Evolutionary conservation across 64 coral and sea anemone species (phyloP).

Genomic region (Actinia tenebrosa): DNA sequence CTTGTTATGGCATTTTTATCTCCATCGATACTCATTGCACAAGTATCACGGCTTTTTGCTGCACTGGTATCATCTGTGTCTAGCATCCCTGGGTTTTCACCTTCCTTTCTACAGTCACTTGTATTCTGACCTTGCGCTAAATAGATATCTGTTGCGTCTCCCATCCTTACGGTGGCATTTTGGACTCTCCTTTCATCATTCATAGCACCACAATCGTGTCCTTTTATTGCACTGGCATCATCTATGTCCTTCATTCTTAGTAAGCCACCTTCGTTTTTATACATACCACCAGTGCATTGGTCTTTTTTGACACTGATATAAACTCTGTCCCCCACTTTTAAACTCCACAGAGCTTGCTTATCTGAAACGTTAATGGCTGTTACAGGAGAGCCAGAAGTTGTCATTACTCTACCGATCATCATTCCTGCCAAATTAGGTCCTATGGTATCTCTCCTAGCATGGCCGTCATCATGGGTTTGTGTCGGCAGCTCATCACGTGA

Average conservation of each 20-base stretch:
- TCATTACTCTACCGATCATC: background rate
- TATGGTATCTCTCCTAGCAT: background rate
- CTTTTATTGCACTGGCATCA: background rate
- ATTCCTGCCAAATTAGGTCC: background rate
- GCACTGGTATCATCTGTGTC: background rate
- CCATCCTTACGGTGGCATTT: background rate
- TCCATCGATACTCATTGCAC: background rate
- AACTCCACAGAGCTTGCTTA: background rate
- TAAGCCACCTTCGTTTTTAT: background rate
- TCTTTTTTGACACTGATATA: background rate
- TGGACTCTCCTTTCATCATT: background rate
- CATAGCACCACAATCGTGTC: background rate
- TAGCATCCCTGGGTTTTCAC: background rate
- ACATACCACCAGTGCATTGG: background rate
- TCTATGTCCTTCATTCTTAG: background rate
- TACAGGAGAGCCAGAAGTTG: background rate
- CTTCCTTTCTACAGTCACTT: background rate
- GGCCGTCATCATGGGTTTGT: background rate
- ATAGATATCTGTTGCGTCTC: background rate
- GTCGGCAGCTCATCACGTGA: background rate
- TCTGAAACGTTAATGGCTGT: background rate
- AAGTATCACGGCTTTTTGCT: background rate
- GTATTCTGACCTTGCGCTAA: background rate
- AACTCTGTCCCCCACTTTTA: background rate
- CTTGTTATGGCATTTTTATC: background rate